Conservation (phyloP, 2,888 invertebrate genomes). For the Dioctria linearis region DNA sequence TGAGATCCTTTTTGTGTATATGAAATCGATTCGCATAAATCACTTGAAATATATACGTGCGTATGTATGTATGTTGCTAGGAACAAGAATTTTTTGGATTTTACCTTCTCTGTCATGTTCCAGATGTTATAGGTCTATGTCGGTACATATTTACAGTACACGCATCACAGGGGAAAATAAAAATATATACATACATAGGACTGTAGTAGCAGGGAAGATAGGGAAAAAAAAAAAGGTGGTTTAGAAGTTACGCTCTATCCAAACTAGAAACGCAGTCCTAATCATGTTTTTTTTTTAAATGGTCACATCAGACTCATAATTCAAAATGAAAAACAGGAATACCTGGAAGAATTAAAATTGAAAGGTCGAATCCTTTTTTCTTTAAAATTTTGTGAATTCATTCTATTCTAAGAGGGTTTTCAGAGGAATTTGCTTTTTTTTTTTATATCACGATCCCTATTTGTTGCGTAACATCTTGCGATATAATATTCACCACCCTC, state of each 20-base stretch:
- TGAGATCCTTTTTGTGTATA: constrained; percentile 6
- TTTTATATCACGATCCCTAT: background rate
- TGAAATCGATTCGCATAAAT: constrained; percentile 34
- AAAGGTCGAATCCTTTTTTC: constrained; percentile 1
- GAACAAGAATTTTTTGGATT: constrained; percentile 18
- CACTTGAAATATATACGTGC: constrained; percentile 39
- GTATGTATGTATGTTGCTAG: no score
- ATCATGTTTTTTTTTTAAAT: background rate
- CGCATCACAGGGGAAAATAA: background rate
- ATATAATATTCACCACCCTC: background rate
- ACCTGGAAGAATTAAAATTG: constrained; percentile 42
- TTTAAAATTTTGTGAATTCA: background rate
- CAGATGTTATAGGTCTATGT: background rate
- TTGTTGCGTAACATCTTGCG: background rate
- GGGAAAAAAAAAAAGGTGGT: background rate
- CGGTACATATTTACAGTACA: background rate
- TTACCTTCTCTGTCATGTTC: background rate
- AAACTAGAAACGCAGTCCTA: background rate
- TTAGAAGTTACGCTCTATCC: constrained; percentile 4
- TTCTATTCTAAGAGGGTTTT: background rate
- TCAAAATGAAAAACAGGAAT: constrained; percentile 18
- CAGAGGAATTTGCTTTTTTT: constrained; percentile 18
- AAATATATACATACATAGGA: background rate
- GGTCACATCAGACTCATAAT: constrained; percentile 30
- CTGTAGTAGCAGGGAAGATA: background rate